These are phyloP conservation scores for Eupithecia inturbata DNA, from an alignment of 2,888 invertebrate species.

Conservation along the genomic window DNA sequence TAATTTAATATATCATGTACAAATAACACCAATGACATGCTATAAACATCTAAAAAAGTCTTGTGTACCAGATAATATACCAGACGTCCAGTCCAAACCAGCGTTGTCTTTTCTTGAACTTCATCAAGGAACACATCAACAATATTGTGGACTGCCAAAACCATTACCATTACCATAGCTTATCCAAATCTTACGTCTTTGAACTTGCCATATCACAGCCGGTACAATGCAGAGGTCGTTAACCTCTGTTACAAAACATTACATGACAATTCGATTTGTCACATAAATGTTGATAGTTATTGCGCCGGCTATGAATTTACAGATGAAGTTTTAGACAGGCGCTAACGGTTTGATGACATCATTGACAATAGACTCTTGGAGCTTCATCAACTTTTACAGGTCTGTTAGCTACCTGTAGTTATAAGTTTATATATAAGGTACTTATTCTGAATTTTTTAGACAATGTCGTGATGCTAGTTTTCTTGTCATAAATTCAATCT, in stretches of 20 bases:
- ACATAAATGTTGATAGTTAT: background rate
- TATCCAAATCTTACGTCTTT: conserved; percentile 26
- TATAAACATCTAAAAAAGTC: background rate
- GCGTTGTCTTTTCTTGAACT: background rate
- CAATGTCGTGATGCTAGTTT: background rate
- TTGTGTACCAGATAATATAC: background rate
- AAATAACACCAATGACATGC: background rate
- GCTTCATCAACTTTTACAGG: background rate
- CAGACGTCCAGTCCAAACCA: background rate
- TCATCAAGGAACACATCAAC: background rate
- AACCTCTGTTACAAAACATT: conserved; percentile 29
- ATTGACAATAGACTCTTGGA: background rate
- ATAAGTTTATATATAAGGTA: background rate
- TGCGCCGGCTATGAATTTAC: background rate
- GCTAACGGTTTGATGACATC: background rate
- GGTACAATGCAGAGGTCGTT: conserved; percentile 24
- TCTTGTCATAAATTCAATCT: background rate
- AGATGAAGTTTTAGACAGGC: background rate
- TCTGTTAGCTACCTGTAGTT: background rate
- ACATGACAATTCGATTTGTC: conserved; percentile 25
- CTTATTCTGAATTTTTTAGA: background rate
- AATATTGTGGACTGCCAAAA: conserved; percentile 24
- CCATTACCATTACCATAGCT: conserved; percentile 25
- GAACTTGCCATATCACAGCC: conserved; percentile 30
- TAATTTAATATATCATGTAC: background rate